Conservation (phyloP, 2,888 invertebrate species). For the Conchocele bisecta region DNA sequence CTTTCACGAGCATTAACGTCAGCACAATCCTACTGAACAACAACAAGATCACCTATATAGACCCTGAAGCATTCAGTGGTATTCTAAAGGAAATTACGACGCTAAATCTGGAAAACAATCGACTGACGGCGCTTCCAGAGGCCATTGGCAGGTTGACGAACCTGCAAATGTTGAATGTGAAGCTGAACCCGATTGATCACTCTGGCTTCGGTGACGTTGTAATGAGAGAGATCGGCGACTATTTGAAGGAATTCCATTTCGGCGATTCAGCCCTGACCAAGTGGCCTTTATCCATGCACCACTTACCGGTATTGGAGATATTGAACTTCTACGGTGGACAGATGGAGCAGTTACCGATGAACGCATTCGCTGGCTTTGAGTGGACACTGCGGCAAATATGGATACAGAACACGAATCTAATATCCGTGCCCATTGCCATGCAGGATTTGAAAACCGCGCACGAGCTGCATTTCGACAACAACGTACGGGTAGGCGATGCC, state of each 20-base stretch:
- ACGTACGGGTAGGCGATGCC: constrained; percentile 47
- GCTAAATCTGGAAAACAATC: constrained; percentile 46
- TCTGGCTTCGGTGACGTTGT: constrained; percentile 26
- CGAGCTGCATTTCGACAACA: constrained; percentile 61
- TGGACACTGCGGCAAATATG: constrained; percentile 47
- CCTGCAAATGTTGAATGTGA: constrained; percentile 41
- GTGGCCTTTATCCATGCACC: constrained; percentile 55
- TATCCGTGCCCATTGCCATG: constrained; percentile 52
- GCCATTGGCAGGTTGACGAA: constrained; percentile 31
- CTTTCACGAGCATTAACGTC: constrained; percentile 49
- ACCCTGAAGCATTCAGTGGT: constrained; percentile 36
- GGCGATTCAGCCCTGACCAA: constrained; percentile 31
- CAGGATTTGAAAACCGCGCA: constrained; percentile 37
- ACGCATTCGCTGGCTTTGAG: constrained; percentile 59
- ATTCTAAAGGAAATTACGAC: constrained; percentile 30
- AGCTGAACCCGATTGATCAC: constrained; percentile 39
- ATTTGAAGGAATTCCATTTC: constrained; percentile 55
- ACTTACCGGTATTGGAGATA: constrained; percentile 42
- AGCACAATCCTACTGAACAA: constrained; percentile 36
- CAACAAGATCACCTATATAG: constrained; percentile 41
- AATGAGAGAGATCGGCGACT: constrained; percentile 51
- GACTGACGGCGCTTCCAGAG: constrained; percentile 13
- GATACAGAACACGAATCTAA: constrained; percentile 51
- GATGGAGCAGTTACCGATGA: constrained; percentile 42
- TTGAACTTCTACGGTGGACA: constrained; percentile 51